phyloP scores from a whole-genome alignment of 1,140 invertebrate genomes.

The Penaeus indicus region DNA sequence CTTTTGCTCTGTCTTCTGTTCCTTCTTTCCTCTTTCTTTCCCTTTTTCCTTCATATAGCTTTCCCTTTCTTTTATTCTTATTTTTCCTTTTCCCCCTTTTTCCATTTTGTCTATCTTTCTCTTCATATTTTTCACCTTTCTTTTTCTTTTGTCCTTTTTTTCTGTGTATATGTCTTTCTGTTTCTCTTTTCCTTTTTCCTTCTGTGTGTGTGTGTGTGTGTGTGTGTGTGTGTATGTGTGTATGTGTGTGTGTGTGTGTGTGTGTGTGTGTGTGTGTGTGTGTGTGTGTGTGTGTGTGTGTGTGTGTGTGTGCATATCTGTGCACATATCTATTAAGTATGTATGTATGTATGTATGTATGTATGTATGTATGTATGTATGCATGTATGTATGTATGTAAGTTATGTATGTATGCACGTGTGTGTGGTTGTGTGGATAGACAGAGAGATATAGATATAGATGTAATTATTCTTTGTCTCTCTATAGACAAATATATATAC shows the following conservation, averaged over 20 bases:
- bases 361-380: not conserved
- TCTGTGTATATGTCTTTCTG: not conserved
- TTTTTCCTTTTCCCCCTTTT: not conserved
- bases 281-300: too few species aligned
- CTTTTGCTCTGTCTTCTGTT: not conserved
- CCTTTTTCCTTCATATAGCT: not conserved
- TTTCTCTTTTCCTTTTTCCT: constrained; percentile 21
- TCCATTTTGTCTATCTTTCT: not conserved
- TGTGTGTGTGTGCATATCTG: too few species aligned
- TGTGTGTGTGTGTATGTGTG: too few species aligned
- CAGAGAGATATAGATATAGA: too few species aligned
- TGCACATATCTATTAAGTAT: not conserved
- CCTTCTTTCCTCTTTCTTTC: not conserved
- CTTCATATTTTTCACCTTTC: not conserved
- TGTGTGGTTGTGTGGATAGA: too few species aligned
- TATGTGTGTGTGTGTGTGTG: too few species aligned
- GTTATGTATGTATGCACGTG: too few species aligned
- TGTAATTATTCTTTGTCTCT: too few species aligned
- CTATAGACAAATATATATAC: too few species aligned
- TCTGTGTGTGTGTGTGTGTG: too few species aligned
- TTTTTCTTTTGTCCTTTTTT: not conserved
- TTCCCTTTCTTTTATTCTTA: not conserved
- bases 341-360: not conserved
- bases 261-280: too few species aligned
- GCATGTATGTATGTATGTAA: too few species aligned